Evolutionary conservation across 30 jellyfish, hydroid and myxozoan genomes (phyloP).

Genomic region (Aurelia coerulea): DNA sequence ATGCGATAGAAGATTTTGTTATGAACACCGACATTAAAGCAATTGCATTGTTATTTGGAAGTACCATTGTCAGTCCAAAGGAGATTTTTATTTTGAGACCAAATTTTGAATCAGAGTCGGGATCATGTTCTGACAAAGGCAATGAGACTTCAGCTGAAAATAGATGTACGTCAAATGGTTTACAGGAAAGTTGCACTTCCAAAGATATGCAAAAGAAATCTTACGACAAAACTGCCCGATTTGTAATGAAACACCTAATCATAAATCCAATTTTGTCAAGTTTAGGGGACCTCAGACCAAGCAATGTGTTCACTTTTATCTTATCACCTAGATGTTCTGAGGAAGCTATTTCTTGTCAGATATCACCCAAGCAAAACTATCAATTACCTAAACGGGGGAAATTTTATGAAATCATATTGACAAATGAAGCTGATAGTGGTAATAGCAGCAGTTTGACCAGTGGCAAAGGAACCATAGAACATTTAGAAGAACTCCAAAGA

Average conservation of each 20-base stretch:
- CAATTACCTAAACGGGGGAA: constrained; percentile 41
- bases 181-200: too few relatives aligned
- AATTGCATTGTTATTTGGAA: constrained; percentile 37
- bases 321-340: constrained; percentile 35
- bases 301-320: constrained; percentile 35
- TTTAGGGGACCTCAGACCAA: constrained; percentile 35
- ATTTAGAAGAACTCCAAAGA: constrained; percentile 10
- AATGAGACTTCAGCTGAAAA: neutral
- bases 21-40: neutral
- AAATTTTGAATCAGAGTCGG: neutral
- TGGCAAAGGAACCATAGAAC: neutral
- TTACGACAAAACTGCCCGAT: constrained; percentile 8
- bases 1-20: constrained; percentile 18
- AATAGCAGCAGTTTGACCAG: neutral
- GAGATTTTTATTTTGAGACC: constrained; percentile 41
- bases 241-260: constrained; percentile 3
- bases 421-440: constrained; percentile 3
- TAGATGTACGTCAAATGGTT: too few relatives aligned
- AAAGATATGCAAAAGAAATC: neutral
- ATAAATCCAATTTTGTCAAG: constrained; percentile 17
- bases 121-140: neutral
- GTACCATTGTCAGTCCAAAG: constrained; percentile 57
- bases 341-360: neutral
- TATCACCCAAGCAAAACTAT: constrained; percentile 32
- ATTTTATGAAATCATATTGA: constrained; percentile 12